phyloP scores from a whole-genome alignment of 2,888 invertebrate genomes.

The Eustalomyia histrio region DNA sequence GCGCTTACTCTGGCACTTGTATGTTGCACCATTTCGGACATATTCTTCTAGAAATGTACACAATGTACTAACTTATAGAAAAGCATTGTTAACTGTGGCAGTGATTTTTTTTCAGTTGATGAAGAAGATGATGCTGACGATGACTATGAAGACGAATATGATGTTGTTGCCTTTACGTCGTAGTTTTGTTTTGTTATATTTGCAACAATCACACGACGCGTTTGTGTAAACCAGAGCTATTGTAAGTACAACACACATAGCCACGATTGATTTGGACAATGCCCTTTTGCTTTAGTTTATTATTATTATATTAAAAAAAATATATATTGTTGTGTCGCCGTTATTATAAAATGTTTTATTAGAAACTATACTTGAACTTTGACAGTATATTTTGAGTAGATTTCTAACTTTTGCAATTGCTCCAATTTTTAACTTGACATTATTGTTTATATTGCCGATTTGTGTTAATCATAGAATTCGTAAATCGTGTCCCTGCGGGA shows the following conservation, averaged over 20 bases:
- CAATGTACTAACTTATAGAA: slow-evolving; percentile 10
- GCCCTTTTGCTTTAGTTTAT: background rate
- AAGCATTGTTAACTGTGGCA: slow-evolving; percentile 42
- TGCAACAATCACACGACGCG: slow-evolving; percentile 13
- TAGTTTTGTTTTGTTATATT: background rate
- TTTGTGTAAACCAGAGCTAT: slow-evolving; percentile 23
- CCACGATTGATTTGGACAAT: background rate
- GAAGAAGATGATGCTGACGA: too few species aligned
- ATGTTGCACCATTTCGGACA: slow-evolving; percentile 39
- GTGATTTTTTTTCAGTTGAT: slow-evolving; percentile 47
- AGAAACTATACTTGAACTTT: too few species aligned
- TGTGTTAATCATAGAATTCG: too few species aligned
- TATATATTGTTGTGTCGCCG: background rate
- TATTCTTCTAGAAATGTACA: background rate
- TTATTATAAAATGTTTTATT: background rate
- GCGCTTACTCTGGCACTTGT: slow-evolving; percentile 56
- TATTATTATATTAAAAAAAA: slow-evolving; percentile 17
- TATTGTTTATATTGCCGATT: too few species aligned
- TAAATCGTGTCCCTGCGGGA: too few species aligned
- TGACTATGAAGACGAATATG: slow-evolving; percentile 37
- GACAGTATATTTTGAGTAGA: too few species aligned
- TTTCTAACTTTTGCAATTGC: too few species aligned
- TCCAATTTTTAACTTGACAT: too few species aligned
- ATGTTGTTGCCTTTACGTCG: background rate
- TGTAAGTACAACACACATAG: background rate